Evolutionary conservation across 2,797 vertebrate genomes (phyloP), one percentile per base, ranked within the genome.

Genomic region (Cossypha caffra): DNA sequence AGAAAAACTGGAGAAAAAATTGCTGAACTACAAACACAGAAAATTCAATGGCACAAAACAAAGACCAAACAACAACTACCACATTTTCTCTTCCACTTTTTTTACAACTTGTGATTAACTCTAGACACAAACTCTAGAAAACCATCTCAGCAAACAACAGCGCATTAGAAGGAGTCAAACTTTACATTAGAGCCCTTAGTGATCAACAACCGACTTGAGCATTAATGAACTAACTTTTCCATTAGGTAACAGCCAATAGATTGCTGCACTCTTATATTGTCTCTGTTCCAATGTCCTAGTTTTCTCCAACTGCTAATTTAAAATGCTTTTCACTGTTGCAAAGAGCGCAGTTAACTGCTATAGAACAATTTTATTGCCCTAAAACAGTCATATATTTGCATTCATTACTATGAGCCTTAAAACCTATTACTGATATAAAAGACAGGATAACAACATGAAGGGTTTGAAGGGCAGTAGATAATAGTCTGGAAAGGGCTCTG

Each of bases 371-470:
- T 98, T 94, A 95, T 67, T 95, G 86, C 95, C 68, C 80, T 95
- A 94, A 94, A 94, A 81, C 64, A 95, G 90, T 72, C 95, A 96
- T 94, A 67, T 84, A 97, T 97, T 97, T 97, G 94, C 97, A 97
- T 97, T 97, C 95, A 95, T 95, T 97, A 95, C 88, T 95, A 90
- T 61, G 63, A 84, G 42, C 50, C 78, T 95, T 96, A 94, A 95
- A 96, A 94, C 86, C 78, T 95, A 93, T 78, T 96, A 93, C 91
- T 69, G 76, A 81, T 95, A 94, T 88, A 96, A 97, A 96, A 95
- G 59, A 95, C 82, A 92, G 85, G 94, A 88, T 95, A 95, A 96
- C 83, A 96, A 95, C 80, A 52, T 29, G 89, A 96, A 93, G 64
- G 58, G 37, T 95, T 92, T 96, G 93, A 96, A 96, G 92, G 94